These are phyloP conservation scores for Toxostoma redivivum DNA, from an alignment of 2,113 vertebrate species.

Conservation along the genomic window DNA sequence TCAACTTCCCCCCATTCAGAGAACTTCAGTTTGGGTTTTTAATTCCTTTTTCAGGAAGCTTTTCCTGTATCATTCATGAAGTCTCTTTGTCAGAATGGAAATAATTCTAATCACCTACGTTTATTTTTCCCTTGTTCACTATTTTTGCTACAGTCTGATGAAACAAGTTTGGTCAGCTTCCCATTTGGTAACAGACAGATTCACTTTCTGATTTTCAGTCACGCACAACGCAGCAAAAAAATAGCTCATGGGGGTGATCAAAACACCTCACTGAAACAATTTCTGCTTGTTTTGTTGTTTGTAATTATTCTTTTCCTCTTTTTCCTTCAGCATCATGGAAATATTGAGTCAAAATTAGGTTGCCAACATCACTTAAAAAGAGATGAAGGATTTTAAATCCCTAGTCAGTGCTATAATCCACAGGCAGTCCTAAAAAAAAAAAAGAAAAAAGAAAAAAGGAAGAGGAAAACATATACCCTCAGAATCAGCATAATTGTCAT, in stretches of 20 bases:
- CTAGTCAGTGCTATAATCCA: not conserved
- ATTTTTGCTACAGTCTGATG: not conserved
- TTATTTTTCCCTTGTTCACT: not conserved
- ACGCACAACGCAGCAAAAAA: conserved; percentile 13
- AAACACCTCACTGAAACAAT: conserved; percentile 52
- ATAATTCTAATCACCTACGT: conserved; percentile 20
- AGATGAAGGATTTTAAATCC: conserved; percentile 26
- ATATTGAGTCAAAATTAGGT: conserved; percentile 31
- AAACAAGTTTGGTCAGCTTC: conserved; percentile 25
- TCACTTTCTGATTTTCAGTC: conserved; percentile 45
- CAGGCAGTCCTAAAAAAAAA: not conserved
- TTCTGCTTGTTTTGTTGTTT: conserved; percentile 39
- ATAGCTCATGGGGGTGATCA: conserved; percentile 21
- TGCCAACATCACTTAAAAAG: conserved; percentile 37
- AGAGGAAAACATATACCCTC: not conserved
- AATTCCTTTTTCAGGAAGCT: not conserved
- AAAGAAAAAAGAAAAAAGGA: not conserved
- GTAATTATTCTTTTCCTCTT: not conserved
- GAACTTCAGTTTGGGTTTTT: not conserved
- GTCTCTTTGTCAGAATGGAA: not conserved
- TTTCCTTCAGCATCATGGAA: not conserved
- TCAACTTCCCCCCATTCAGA: not conserved
- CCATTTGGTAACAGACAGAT: conserved; percentile 20
- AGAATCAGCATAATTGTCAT: conserved; percentile 13
- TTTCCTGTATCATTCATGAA: not conserved